Percentiles rank a stretch among this genome's conserved stretches.
Conservation (phyloP, 2,797 vertebrate species). For the Loris lydekkerianus region DNA sequence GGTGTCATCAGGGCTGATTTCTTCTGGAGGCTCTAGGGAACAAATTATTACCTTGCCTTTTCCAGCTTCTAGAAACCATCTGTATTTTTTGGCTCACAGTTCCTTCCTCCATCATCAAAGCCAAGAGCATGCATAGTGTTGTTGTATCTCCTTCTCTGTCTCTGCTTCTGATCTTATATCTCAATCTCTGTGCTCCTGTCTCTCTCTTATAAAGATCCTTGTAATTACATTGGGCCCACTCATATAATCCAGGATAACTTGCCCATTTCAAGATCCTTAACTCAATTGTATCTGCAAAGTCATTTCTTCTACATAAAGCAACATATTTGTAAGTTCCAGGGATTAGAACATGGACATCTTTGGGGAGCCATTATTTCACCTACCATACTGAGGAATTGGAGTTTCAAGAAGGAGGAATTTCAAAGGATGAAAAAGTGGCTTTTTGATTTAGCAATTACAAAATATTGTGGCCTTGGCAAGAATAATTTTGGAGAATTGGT, state of each 20-base stretch:
- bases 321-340: too few species aligned
- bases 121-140: too few species aligned
- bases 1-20: neutral
- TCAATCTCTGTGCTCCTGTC: neutral
- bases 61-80: too few species aligned
- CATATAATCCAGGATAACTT: too few species aligned
- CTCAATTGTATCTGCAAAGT: too few species aligned
- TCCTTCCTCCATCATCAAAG: too few species aligned
- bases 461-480: neutral
- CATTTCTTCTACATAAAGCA: too few species aligned
- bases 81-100: too few species aligned
- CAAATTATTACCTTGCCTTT: neutral
- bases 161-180: neutral
- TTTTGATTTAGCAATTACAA: slow-evolving; percentile 32
- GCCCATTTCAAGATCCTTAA: too few species aligned
- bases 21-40: slow-evolving; percentile 2
- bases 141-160: neutral
- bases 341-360: too few species aligned
- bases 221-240: neutral
- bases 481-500: neutral
- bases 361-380: neutral
- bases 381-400: neutral
- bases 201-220: neutral
- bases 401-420: neutral
- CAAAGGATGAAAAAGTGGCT: neutral